Evolutionary conservation across 2,113 vertebrate genomes (phyloP).

Genomic region (Lichenostomus cassidix): DNA sequence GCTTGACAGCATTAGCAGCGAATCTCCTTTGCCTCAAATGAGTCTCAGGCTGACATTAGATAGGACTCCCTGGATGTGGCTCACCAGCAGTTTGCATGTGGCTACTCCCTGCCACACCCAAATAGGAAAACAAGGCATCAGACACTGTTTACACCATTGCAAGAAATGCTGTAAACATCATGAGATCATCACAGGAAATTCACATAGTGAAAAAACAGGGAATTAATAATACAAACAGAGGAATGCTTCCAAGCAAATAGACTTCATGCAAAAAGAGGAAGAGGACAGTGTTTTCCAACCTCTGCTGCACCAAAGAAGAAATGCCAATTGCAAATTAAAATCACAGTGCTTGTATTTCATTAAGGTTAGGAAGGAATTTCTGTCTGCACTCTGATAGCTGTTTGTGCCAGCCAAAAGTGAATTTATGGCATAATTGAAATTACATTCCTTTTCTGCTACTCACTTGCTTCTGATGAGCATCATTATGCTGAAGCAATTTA

Average conservation of each 20-base stretch:
- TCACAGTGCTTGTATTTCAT: neutral
- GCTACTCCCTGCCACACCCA: slow-evolving; percentile 20
- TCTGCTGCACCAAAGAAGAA: neutral
- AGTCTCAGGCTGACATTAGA: neutral
- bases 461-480: slow-evolving; percentile 1
- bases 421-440: slow-evolving; percentile 33
- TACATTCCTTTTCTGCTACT: slow-evolving; percentile 22
- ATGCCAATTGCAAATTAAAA: neutral
- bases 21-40: neutral
- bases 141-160: neutral
- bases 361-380: slow-evolving; percentile 6
- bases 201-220: neutral
- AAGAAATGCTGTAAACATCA: slow-evolving; percentile 18
- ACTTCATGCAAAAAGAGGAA: neutral
- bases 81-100: neutral
- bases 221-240: neutral
- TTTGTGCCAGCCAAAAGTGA: neutral
- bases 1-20: rapidly evolving
- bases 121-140: neutral
- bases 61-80: neutral
- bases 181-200: slow-evolving; percentile 46
- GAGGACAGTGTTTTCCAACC: neutral
- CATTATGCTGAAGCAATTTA: neutral
- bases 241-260: neutral
- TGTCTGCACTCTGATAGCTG: neutral